Evolutionary conservation across 1,140 invertebrate species (phyloP), one percentile per base, ranked within the genome.

Genomic region (Philotrypesis tridentata): DNA sequence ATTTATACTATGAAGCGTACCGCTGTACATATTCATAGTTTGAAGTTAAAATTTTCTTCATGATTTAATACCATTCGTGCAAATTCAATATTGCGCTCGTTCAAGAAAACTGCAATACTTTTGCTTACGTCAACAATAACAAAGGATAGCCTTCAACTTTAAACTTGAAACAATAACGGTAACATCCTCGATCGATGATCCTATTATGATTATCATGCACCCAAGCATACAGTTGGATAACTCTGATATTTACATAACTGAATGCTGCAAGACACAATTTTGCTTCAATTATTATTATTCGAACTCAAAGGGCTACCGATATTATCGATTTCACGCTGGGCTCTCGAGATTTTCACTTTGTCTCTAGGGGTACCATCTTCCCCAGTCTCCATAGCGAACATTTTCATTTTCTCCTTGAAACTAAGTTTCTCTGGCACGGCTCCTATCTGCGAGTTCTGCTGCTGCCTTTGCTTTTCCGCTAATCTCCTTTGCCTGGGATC

Each of bases 381-480:
- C 31, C 97, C 97, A 1, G 96, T 96, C 92, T 98, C 97, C 92
- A 97, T 95, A 17, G 97, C 97, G 92, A 98, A 98, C 97, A 98
- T 98, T 91, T 98, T 97, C 97, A 98, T 98, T 91, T 98, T 98
- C 89, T 98, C 97, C 89, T 97, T 97, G 89, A 98, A 98, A 74
- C 96, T 96, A 12, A 98, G 92, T 87, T 98, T 97, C 89, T 98
- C 97, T 0, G 97, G 97, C 75, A 97, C 95, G 9, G 96, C 94
- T 79, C 93, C 92, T 77, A 93, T 91, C 79, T 92, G 88, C 87
- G 92, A 89, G 91, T 94, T 93, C 91, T 95, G 93, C 82, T 95
- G 93, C 84, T 95, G 94, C 70, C 95, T 95, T 87, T 96, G 95
- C 63, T 94, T 93, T 89, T 97, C 96, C 0, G 96, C 96, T 78